These are phyloP conservation scores for Dipus sagitta DNA, from an alignment of 2,797 vertebrate species.

Conservation along the genomic window DNA sequence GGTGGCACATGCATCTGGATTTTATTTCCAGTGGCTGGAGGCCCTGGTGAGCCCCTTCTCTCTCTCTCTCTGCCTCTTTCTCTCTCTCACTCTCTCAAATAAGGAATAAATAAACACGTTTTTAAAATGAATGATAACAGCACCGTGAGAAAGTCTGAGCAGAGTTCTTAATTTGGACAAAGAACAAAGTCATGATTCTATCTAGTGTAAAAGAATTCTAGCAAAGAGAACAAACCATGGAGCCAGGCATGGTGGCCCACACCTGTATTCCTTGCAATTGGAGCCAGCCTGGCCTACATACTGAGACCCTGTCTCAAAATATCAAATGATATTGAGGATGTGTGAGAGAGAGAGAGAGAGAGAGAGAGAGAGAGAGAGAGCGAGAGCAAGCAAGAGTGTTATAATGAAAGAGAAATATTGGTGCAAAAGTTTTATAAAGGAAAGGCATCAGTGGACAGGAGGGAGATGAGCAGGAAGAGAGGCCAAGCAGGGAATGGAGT, in stretches of 20 bases:
- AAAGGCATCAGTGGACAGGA: background rate
- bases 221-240: background rate
- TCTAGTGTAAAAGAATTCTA: background rate
- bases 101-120: background rate
- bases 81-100: background rate
- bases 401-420: background rate
- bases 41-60: no score
- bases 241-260: no score
- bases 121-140: background rate
- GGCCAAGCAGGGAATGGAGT: background rate
- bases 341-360: background rate
- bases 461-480: background rate
- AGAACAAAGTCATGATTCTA: background rate
- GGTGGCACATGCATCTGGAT: no score
- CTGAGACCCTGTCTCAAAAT: no score
- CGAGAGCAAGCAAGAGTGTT: no score
- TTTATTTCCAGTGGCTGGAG: no score
- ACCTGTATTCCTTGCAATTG: background rate
- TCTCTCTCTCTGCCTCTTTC: no score
- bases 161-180: constrained; percentile 12
- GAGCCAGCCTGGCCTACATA: no score
- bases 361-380: background rate
- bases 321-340: no score
- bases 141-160: background rate
- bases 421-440: background rate